A percentile compares a stretch with the other conserved stretches of the same genome.
Conservation (phyloP, 2,113 vertebrate genomes). For the Paradisaea rubra region DNA sequence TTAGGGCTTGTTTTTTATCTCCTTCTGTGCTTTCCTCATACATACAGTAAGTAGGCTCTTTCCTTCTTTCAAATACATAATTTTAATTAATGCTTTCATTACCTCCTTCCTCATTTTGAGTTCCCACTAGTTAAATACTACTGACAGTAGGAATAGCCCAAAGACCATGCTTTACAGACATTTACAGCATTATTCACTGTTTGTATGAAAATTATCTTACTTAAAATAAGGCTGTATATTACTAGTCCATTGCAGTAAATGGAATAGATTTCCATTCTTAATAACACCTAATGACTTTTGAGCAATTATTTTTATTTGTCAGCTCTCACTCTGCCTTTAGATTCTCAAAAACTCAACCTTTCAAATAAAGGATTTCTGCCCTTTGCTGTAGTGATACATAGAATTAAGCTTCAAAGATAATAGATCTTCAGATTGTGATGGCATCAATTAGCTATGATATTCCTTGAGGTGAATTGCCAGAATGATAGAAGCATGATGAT, state of each 20-base stretch:
- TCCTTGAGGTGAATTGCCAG: not conserved
- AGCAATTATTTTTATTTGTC: not conserved
- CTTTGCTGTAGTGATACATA: not conserved
- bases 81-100: not conserved
- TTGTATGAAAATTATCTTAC: not conserved
- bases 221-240: not conserved
- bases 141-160: not conserved
- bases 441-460: not conserved
- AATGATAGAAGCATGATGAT: not conserved
- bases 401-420: not conserved
- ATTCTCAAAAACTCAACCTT: not conserved
- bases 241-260: not conserved
- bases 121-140: not conserved
- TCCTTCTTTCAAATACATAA: not conserved
- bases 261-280: not conserved
- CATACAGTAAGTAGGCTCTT: not conserved
- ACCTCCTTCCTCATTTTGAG: not conserved
- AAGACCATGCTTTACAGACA: not conserved
- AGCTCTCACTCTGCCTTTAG: not conserved
- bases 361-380: not conserved
- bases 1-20: not conserved
- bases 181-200: not conserved
- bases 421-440: not conserved
- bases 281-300: not conserved
- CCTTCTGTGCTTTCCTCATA: fast-evolving